A percentile compares a stretch with the other conserved stretches of the same genome.
phyloP scores from a whole-genome alignment of 1,140 invertebrate species.

The Paraescarpia echinospica region DNA sequence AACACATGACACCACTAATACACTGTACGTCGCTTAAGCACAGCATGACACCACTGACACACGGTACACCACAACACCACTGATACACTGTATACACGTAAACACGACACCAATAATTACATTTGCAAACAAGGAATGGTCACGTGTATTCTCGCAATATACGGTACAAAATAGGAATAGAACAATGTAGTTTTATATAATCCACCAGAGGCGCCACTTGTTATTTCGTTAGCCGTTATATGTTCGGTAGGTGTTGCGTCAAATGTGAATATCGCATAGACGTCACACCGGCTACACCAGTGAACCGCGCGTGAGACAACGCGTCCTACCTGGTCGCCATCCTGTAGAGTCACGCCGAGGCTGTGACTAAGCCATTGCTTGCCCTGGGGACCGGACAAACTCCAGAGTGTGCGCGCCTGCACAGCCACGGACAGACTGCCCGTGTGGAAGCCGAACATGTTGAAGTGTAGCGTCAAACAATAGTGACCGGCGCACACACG shows the following conservation, averaged over 20 bases:
- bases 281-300: background rate
- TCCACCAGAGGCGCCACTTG: too few species aligned
- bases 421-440: background rate
- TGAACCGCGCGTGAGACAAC: background rate
- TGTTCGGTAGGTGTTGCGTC: too few species aligned
- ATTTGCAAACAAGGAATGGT: too few species aligned
- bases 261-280: too few species aligned
- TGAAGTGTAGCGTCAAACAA: background rate
- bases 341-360: background rate
- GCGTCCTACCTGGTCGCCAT: background rate
- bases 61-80: too few species aligned
- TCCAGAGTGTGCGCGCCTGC: slow-evolving; percentile 30
- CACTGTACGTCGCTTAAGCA: background rate
- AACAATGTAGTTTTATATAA: too few species aligned
- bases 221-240: too few species aligned
- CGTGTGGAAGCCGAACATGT: background rate
- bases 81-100: too few species aligned
- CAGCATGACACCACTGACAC: background rate
- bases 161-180: too few species aligned
- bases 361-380: slow-evolving; percentile 39
- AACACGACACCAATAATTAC: too few species aligned
- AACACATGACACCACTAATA: background rate
- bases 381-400: slow-evolving; percentile 16
- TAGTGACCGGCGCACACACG: background rate
- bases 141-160: too few species aligned